Conservation (phyloP, 2,797 vertebrate genomes). For the Harpagifer antarcticus region DNA sequence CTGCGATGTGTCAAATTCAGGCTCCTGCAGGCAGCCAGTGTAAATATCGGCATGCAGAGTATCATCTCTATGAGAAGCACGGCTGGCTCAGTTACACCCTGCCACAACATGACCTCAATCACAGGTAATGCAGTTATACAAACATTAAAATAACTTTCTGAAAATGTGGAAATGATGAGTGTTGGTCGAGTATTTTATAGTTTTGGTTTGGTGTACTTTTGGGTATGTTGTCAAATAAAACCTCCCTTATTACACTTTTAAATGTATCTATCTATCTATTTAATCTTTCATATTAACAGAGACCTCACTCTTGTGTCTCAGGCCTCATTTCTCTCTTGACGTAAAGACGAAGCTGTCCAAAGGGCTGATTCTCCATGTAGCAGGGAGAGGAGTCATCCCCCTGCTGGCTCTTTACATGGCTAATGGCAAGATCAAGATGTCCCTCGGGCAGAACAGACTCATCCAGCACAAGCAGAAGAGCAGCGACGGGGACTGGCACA, state of each 20-base stretch:
- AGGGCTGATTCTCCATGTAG: slow-evolving; percentile 87
- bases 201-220: neutral
- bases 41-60: neutral
- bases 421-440: slow-evolving; percentile 86
- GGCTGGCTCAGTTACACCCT: slow-evolving; percentile 86
- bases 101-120: slow-evolving; percentile 73
- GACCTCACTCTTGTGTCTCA: slow-evolving; percentile 49
- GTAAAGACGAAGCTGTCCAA: slow-evolving; percentile 82
- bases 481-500: slow-evolving; percentile 90
- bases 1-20: slow-evolving; percentile 26
- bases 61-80: slow-evolving; percentile 73
- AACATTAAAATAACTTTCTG: slow-evolving; percentile 1
- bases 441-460: slow-evolving; percentile 77
- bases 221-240: neutral
- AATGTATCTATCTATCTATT: neutral
- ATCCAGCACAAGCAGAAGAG: slow-evolving; percentile 85
- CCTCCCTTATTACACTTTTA: too few species aligned
- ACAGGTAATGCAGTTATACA: slow-evolving; percentile 80
- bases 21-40: slow-evolving; percentile 38
- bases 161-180: neutral
- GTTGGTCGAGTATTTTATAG: neutral
- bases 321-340: slow-evolving; percentile 88
- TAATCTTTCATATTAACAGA: neutral
- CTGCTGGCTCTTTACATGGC: slow-evolving; percentile 85
- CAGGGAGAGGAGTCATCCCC: slow-evolving; percentile 68